Conservation (phyloP, 1,140 invertebrate species). For the Drosophila yakuba region DNA sequence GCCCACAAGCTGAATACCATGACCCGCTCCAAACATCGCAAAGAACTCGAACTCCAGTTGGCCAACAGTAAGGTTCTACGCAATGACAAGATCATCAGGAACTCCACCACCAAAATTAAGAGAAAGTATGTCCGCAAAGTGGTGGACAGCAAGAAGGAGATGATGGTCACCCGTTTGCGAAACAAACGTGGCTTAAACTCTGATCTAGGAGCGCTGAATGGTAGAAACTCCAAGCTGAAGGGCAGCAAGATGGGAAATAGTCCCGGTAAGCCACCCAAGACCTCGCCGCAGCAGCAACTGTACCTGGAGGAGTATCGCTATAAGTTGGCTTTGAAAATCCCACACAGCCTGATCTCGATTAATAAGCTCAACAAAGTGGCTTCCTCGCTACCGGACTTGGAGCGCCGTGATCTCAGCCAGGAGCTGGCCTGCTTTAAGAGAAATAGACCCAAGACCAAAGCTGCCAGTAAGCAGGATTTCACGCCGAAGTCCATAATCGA, state of each 20-base stretch:
- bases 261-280: constrained; percentile 21
- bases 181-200: constrained; percentile 51
- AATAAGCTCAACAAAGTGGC: constrained; percentile 88
- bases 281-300: constrained; percentile 59
- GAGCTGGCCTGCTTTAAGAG: constrained; percentile 58
- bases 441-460: constrained; percentile 40
- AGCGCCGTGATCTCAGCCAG: constrained; percentile 76
- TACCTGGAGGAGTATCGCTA: constrained; percentile 89
- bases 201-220: constrained; percentile 39
- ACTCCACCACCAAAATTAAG: constrained; percentile 78
- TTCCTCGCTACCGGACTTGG: constrained; percentile 91
- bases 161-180: constrained; percentile 58
- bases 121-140: constrained; percentile 75
- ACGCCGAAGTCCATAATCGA: constrained; percentile 80
- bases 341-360: constrained; percentile 90
- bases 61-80: constrained; percentile 83
- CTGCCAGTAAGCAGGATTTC: constrained; percentile 44
- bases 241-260: constrained; percentile 5
- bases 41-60: constrained; percentile 76
- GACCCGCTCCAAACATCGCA: constrained; percentile 82
- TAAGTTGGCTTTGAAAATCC: constrained; percentile 92
- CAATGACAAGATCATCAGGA: constrained; percentile 82
- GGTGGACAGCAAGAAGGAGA: constrained; percentile 69
- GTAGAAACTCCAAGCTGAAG: constrained; percentile 47
- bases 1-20: constrained; percentile 75